Evolutionary conservation across 1,140 invertebrate genomes (phyloP), one percentile per base, ranked within the genome.

Genomic region (Drosophila murphyi): DNA sequence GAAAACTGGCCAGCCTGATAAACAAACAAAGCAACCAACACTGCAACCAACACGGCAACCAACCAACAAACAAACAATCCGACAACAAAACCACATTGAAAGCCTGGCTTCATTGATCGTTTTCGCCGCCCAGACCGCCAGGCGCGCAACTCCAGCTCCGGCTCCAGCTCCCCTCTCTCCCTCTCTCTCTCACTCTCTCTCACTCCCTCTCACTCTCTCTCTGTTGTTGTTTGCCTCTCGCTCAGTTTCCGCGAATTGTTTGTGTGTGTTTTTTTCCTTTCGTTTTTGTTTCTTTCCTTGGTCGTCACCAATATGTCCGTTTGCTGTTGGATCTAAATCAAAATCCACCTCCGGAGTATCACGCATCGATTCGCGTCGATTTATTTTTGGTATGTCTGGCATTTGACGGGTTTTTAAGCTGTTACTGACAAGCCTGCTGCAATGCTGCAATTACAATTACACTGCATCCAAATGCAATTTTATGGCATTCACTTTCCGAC

Each of bases 241-340:
- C 39, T 41, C 59, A 52, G 59, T 88, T 87, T 88, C 82, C 65
- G 70, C 83, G 83, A 87, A 78, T 54, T 72, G 67, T 20, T 20
- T 20, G 20, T 20, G 20, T 20, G 20, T 20, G 20, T 20, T 67
- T 67, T 59, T 12, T 68, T 37, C 29, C 39, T 55, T 74, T 62
- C 37, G 10, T 50, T 60, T 31, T 6, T 32, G 48, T 48, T 56
- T 29, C 65, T 50, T 31, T 51, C 20, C 20, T 78, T 55, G 20
- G 60, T 50, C 51, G 85, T 89, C 85, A 89, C 85, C 85, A 89
- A 88, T 80, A 88, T 88, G 85, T 88, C 85, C 77, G 74, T 39
- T 20, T 62, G 51, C 65, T 69, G 32, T 54, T 71, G 57, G 50
- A 50, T 54, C 64, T 64, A 79, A 82, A 87, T 87, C 82, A 87